These are phyloP conservation scores for Hydrochoerus hydrochaeris DNA, from an alignment of 2,113 vertebrate species.

Conservation along the genomic window DNA sequence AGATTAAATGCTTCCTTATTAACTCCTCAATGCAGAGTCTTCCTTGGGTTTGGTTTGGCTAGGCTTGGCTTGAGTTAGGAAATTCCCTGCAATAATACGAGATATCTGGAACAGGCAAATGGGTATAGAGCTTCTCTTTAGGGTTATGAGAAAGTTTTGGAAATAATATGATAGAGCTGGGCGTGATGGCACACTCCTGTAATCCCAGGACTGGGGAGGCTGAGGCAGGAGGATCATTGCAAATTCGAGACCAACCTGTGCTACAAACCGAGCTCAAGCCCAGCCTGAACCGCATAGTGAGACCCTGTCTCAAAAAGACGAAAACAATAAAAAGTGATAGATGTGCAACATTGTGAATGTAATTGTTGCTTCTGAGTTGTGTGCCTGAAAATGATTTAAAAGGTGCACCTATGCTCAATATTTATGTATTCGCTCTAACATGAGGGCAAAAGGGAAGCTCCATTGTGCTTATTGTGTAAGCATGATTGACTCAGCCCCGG, in stretches of 20 bases:
- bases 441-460: neutral
- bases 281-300: no score
- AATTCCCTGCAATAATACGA: no score
- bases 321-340: neutral
- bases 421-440: neutral
- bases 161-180: neutral
- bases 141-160: neutral
- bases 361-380: neutral
- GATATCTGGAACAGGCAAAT: neutral
- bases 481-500: neutral
- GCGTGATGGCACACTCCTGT: no score
- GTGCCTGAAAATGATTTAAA: neutral
- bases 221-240: no score
- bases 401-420: neutral
- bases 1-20: no score
- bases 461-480: neutral
- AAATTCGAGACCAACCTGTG: no score
- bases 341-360: neutral
- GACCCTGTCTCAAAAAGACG: no score
- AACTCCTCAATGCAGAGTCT: no score
- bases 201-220: no score
- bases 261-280: no score
- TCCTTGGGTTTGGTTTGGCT: no score
- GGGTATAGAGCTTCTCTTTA: neutral
- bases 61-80: no score